Evolutionary conservation across 2,113 vertebrate species (phyloP).

Genomic region (Electrona antarctica): DNA sequence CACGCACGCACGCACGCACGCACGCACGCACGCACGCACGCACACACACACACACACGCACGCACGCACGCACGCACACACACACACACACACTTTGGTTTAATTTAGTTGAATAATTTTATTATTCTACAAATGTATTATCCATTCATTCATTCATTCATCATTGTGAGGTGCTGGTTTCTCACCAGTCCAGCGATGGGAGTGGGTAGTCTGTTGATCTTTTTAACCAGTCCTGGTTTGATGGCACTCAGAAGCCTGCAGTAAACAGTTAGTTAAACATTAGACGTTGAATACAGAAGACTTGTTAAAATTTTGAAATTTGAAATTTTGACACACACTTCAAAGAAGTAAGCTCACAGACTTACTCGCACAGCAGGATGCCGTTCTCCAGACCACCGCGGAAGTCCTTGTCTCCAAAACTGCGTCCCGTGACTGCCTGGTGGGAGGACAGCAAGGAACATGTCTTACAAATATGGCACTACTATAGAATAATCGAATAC

Average conservation of each 20-base stretch:
- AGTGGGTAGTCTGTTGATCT: conserved; percentile 96
- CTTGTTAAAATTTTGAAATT: conserved; percentile 29
- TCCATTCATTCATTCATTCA: no score
- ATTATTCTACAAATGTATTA: no score
- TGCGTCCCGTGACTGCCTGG: conserved; percentile 93
- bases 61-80: no score
- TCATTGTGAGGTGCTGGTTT: conserved; percentile 6
- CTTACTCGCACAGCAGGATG: conserved; percentile 98
- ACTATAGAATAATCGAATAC: no score
- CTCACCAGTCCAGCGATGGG: conserved; percentile 98
- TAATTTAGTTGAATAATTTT: no score
- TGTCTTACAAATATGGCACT: no score
- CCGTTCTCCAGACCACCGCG: conserved; percentile 94
- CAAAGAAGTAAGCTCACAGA: conserved; percentile 38
- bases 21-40: no score
- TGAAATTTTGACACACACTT: background rate
- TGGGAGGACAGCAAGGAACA: conserved; percentile 39
- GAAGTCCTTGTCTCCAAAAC: conserved; percentile 94
- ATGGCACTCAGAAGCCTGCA: conserved; percentile 95
- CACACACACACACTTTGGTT: no score
- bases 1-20: no score
- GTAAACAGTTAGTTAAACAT: conserved; percentile 24
- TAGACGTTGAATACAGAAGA: conserved; percentile 21
- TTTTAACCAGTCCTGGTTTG: conserved; percentile 95
- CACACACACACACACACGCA: no score